Conservation (phyloP, 2,113 vertebrate genomes). For the Caranx melampygus region DNA sequence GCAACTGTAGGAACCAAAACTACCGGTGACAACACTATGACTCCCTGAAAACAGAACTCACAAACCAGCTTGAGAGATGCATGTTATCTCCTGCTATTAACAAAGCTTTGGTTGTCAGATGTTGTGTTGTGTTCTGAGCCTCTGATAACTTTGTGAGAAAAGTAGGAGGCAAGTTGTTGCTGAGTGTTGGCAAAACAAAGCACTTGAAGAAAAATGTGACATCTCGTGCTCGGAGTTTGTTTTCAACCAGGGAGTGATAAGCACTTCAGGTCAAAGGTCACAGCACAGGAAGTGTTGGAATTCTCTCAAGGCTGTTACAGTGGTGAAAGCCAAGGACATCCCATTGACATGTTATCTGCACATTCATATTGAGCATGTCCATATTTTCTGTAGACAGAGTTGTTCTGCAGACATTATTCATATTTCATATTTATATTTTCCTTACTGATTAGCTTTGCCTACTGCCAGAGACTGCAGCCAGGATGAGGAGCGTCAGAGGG, state of each 20-base stretch:
- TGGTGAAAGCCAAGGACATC: constrained; percentile 75
- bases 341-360: constrained; percentile 40
- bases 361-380: constrained; percentile 4
- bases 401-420: background rate
- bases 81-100: constrained; percentile 35
- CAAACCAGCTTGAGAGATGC: background rate
- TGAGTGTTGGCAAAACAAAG: constrained; percentile 46
- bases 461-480: background rate
- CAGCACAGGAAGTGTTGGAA: constrained; percentile 78
- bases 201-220: constrained; percentile 48
- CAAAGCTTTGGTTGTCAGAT: constrained; percentile 20
- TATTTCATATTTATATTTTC: background rate
- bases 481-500: background rate
- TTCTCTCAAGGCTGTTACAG: constrained; percentile 62
- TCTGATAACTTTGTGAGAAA: constrained; percentile 42
- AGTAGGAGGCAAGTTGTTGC: constrained; percentile 35
- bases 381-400: background rate
- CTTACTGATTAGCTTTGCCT: background rate
- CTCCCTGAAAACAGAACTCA: constrained; percentile 8
- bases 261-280: constrained; percentile 75
- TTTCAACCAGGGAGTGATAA: constrained; percentile 63
- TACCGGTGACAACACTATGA: constrained; percentile 6
- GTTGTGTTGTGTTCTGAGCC: background rate
- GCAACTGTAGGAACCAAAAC: constrained; percentile 14
- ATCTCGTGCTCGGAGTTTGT: constrained; percentile 55